phyloP scores from a whole-genome alignment of 30 jellyfish, hydroid and myxozoan genomes.

The Catostylus mosaicus region DNA sequence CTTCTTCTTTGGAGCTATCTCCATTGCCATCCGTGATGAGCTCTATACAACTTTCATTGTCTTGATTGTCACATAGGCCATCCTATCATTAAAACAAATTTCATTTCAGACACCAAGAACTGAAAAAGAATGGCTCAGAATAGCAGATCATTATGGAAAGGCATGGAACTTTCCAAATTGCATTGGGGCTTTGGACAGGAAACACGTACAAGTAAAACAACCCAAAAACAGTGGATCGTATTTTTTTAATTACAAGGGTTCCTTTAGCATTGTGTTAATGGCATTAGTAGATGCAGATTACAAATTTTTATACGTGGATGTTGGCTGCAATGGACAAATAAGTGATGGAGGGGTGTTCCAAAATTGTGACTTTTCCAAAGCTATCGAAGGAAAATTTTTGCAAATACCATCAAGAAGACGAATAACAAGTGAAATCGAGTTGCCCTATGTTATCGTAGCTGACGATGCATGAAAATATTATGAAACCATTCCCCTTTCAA shows the following conservation, averaged over 20 bases:
- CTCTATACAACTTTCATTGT: not conserved
- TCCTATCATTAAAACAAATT: not conserved
- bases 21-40: not conserved
- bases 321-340: slow-evolving; percentile 47
- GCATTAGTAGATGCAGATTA: slow-evolving; percentile 63
- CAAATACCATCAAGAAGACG: not conserved
- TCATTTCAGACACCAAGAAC: slow-evolving; percentile 21
- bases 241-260: slow-evolving; percentile 47
- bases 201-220: slow-evolving; percentile 26
- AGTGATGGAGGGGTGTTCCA: slow-evolving; percentile 64
- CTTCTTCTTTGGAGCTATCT: not conserved
- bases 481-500: slow-evolving; percentile 27
- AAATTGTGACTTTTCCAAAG: not conserved
- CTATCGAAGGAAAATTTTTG: not conserved
- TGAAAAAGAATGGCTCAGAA: slow-evolving; percentile 49
- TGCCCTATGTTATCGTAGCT: slow-evolving; percentile 38
- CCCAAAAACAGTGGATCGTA: slow-evolving; percentile 48
- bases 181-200: slow-evolving; percentile 67
- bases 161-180: slow-evolving; percentile 61
- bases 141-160: slow-evolving; percentile 29
- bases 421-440: not conserved
- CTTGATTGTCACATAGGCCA: not conserved
- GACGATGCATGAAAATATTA: slow-evolving; percentile 27
- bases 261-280: slow-evolving; percentile 55
- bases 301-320: slow-evolving; percentile 43